A percentile compares a stretch with the other conserved stretches of the same genome.
Conservation (phyloP, 2,113 vertebrate genomes). For the Peromyscus polionotus region DNA sequence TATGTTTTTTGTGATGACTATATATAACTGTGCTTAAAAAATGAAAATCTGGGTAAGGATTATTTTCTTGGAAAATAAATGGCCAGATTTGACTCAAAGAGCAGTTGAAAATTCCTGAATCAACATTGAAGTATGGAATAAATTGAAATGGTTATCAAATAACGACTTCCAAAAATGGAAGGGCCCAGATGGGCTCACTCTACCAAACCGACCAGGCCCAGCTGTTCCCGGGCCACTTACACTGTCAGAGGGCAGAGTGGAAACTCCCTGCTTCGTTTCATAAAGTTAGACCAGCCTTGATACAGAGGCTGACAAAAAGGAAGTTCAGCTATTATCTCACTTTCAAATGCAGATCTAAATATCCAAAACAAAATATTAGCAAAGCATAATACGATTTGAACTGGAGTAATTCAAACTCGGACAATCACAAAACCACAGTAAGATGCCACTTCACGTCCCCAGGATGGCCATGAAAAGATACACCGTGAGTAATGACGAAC, state of each 20-base stretch:
- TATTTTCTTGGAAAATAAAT: slow-evolving; percentile 75
- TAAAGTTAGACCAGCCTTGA: slow-evolving; percentile 22
- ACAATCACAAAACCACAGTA: slow-evolving; percentile 26
- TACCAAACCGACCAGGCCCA: slow-evolving; percentile 60
- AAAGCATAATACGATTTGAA: slow-evolving; percentile 2
- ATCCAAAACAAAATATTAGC: slow-evolving; percentile 7
- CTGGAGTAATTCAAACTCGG: background rate
- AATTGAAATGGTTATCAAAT: slow-evolving; percentile 76
- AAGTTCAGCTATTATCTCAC: slow-evolving; percentile 16
- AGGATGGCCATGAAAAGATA: background rate
- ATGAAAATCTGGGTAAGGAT: slow-evolving; percentile 67
- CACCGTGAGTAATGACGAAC: background rate
- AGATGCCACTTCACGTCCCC: background rate
- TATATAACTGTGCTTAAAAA: slow-evolving; percentile 55
- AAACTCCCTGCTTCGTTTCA: slow-evolving; percentile 5
- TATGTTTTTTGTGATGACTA: slow-evolving; percentile 31
- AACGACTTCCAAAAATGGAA: slow-evolving; percentile 68
- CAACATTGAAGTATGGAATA: slow-evolving; percentile 71
- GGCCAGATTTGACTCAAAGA: slow-evolving; percentile 66
- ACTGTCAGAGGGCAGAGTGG: slow-evolving; percentile 24
- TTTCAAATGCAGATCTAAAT: slow-evolving; percentile 39
- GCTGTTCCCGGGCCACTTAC: slow-evolving; percentile 52
- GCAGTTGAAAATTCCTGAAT: slow-evolving; percentile 73
- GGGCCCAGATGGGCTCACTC: slow-evolving; percentile 64
- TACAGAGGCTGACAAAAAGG: slow-evolving; percentile 6